Base-by-base conservation (phyloP, 2,113 vertebrate genomes). In the Heterochromis multidens region DNA sequence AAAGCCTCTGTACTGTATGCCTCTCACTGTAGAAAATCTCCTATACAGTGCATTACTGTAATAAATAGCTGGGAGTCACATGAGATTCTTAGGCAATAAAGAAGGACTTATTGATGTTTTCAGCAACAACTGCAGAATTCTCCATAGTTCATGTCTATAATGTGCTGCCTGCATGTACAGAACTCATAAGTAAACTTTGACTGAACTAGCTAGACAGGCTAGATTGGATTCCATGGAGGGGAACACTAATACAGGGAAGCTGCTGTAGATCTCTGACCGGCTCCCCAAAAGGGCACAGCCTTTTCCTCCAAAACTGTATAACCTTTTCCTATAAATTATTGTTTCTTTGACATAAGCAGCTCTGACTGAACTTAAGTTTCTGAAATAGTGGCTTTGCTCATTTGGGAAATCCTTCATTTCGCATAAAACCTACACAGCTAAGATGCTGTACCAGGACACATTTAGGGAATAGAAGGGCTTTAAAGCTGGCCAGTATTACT, bases 31-130 rank as follows among this genome's bases (percentile, higher is more conserved):
- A 49, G 13, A 61, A 81, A 70, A 77, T 77, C 79, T 72, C 46
- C 77, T 52, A 70, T 61, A 76, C 31, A 25, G 25, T 57, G 76
- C 10, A 82, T 81, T 62, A 79, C 5, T 57, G 82, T 82, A 84
- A 81, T 67, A 74, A 77, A 62, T 54, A 80, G 74, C 46, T 74
- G 49, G 29, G 16, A 84, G 37, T 83, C 62, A 62, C 54, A 77
- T 80, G 65, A 72, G 65, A 77, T 21, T 63, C 33, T 61, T 62
- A 57, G 76, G 57, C 79, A 83, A 21, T 79, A 59, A 79, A 58
- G 16, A 58, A 83, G 85, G 46, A 81, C 37, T 91, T 84, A 88
- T 82, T 85, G 59, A 91, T 83, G 33, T 63, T 59, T 61, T 87
- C 82, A 90, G 21, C 56, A 56, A 16, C 11, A 29, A 54, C 78